phyloP scores from a whole-genome alignment of 2,888 invertebrate species.

The Scrobipalpa atriplicella region DNA sequence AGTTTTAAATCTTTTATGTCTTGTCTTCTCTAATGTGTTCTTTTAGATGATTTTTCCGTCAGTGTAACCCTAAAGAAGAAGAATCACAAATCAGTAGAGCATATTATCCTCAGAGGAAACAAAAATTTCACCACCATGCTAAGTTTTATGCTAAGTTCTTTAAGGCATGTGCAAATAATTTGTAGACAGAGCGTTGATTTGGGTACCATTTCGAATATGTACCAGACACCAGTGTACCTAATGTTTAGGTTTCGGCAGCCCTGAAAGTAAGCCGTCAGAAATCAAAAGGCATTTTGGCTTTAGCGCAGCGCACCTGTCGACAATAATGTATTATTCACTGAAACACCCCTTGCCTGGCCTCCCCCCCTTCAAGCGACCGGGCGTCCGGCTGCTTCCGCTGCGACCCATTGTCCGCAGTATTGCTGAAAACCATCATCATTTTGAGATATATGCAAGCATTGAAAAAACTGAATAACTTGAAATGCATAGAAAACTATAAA shows the following conservation, averaged over 20 bases:
- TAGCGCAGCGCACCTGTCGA: conserved; percentile 25
- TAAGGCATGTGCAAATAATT: too few relatives aligned
- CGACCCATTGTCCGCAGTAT: background rate
- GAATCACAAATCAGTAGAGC: too few relatives aligned
- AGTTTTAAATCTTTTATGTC: too few relatives aligned
- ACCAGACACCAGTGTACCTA: too few relatives aligned
- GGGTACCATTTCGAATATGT: background rate
- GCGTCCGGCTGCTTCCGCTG: background rate
- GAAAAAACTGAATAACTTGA: background rate
- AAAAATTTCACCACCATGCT: too few relatives aligned
- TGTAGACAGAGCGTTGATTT: background rate
- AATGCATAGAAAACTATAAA: too few relatives aligned
- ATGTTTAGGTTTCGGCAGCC: background rate
- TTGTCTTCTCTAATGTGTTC: too few relatives aligned
- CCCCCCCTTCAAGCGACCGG: background rate
- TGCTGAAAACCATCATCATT: background rate
- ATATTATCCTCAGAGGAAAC: too few relatives aligned
- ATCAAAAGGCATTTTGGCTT: conserved; percentile 45
- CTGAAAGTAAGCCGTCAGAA: conserved; percentile 32
- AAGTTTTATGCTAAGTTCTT: too few relatives aligned
- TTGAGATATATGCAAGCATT: background rate
- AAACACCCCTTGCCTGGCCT: background rate
- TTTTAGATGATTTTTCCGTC: too few relatives aligned
- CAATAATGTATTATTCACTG: conserved; percentile 15
- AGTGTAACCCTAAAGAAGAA: too few relatives aligned